Evolutionary conservation across 2,797 vertebrate genomes (phyloP).

Genomic region (Perodicticus potto): DNA sequence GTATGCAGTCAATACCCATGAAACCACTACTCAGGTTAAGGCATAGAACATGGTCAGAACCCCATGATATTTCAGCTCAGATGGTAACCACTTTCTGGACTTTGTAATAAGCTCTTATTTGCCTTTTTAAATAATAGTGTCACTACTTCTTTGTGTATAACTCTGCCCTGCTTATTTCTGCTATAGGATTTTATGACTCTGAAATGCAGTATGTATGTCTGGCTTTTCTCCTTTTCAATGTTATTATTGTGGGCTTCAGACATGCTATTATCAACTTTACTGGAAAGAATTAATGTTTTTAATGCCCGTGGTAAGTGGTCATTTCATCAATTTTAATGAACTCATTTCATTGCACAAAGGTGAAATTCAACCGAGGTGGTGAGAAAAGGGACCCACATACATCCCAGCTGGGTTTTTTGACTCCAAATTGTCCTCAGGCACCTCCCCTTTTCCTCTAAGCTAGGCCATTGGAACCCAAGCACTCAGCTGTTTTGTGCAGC

Average conservation of each 20-base stretch:
- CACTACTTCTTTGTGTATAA: neutral
- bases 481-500: neutral
- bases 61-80: neutral
- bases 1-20: neutral
- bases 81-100: neutral
- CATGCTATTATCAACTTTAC: conserved; percentile 20
- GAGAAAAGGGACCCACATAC: neutral
- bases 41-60: neutral
- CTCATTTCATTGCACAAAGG: neutral
- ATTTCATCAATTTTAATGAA: conserved; percentile 51
- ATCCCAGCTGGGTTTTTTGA: neutral
- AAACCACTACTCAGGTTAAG: neutral
- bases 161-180: neutral
- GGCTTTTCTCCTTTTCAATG: neutral
- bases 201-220: neutral
- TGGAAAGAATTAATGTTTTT: conserved; percentile 22
- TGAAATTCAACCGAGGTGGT: neutral
- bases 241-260: neutral
- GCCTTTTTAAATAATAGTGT: neutral
- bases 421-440: neutral
- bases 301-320: neutral
- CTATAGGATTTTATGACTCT: conserved; percentile 24
- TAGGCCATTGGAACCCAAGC: neutral
- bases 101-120: neutral
- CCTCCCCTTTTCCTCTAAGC: neutral